A percentile compares a stretch with the other conserved stretches of the same genome.
Evolutionary conservation across 2,113 vertebrate species (phyloP).

Genomic region (Scatophagus argus): DNA sequence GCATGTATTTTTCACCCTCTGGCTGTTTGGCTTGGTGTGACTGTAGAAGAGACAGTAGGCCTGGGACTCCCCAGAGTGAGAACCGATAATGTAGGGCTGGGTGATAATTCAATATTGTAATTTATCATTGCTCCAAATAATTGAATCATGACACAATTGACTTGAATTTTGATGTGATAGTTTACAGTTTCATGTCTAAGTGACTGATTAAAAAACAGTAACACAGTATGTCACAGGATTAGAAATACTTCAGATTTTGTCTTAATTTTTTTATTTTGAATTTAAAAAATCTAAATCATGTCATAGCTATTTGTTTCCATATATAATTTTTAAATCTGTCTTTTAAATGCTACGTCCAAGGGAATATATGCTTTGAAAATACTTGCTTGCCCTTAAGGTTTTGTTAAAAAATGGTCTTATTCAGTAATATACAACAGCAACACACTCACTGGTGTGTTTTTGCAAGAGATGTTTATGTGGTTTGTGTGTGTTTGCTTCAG

Average conservation of each 20-base stretch:
- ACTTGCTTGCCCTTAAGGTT: constrained; percentile 10
- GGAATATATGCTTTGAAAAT: not conserved
- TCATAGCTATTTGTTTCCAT: too few relatives aligned
- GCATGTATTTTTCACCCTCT: constrained; percentile 23
- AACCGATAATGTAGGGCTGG: constrained; percentile 17
- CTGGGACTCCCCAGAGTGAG: constrained; percentile 11
- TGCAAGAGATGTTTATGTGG: not conserved
- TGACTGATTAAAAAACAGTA: not conserved
- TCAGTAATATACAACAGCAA: not conserved
- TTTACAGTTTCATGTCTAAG: constrained; percentile 4
- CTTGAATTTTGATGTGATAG: not conserved
- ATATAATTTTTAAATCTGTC: too few relatives aligned
- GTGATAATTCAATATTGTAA: constrained; percentile 13
- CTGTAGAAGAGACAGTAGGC: constrained; percentile 15
- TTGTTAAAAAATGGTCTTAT: not conserved
- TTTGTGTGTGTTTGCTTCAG: constrained; percentile 11
- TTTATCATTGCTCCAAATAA: constrained; percentile 1
- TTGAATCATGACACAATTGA: not conserved
- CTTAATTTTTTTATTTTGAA: too few relatives aligned
- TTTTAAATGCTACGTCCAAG: not conserved
- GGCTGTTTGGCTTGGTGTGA: constrained; percentile 38
- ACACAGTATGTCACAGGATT: not conserved
- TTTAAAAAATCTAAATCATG: too few relatives aligned
- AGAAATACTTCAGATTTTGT: not conserved
- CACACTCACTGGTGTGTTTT: not conserved